Base-by-base conservation (phyloP, 2,888 invertebrate genomes). In the Mimumesa dahlbomi region DNA sequence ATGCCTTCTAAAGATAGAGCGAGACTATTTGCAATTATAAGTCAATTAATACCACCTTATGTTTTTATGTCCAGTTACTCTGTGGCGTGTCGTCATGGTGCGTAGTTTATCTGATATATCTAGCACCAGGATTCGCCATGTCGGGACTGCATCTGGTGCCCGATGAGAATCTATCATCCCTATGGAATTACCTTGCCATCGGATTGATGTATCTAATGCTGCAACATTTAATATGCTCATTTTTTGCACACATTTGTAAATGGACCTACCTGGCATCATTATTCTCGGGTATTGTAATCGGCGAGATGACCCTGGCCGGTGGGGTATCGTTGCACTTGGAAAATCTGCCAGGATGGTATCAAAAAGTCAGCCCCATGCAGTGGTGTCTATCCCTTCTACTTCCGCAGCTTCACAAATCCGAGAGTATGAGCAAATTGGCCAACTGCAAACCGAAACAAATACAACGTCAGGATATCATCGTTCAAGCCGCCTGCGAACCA, bases 41-140 rank as follows among this genome's bases (percentile, higher is more conserved):
- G 25, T 25, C 25, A n/a, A n/a, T n/a, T n/a, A n/a, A n/a, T n/a
- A n/a, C n/a, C n/a, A n/a, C n/a, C n/a, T 42, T 18, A 2, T 1
- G n/a, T 40, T 22, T 45, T 64, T 14, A 5, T 18, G 85, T 91
- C 66, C 90, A 97, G 97, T 93, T 94, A 84, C 89, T 96, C 52
- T 92, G 95, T 81, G 95, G 95, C 79, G 85, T 97, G 25, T 94
- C 95, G 84, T 94, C 96, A 0, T 94, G 96, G 56, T 90, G 94
- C 50, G 91, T 96, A 74, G 93, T 97, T 48, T 96, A 96, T 93
- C 84, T 96, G 76, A 95, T 96, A 2, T 97, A 95, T 87, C 87
- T 97, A 54, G 93, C 97, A 64, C 98, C 98, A 13, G 96, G 96
- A 43, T 96, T 95, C 87, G 95, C 95, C 14, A 96, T 97, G 96